These are phyloP conservation scores for Dyspetes luteomarginatus DNA, from an alignment of 2,888 invertebrate species.

Conservation along the genomic window DNA sequence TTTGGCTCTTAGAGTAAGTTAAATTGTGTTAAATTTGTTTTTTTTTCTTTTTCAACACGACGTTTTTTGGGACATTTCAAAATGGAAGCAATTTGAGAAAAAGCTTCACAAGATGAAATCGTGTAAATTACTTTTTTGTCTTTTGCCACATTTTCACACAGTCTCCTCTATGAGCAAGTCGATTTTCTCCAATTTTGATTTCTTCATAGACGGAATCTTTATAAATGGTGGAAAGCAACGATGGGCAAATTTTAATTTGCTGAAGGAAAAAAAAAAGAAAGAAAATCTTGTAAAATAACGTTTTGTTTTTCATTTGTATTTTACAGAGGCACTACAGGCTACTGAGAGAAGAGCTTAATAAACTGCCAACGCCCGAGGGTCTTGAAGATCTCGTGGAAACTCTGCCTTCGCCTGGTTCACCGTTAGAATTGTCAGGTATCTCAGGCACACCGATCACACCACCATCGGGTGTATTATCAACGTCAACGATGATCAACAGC, in stretches of 20 bases:
- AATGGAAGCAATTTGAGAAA: too few species aligned
- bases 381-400: constrained; percentile 89
- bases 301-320: neutral
- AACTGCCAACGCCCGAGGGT: constrained; percentile 91
- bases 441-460: constrained; percentile 79
- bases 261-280: too few species aligned
- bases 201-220: neutral
- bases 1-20: constrained; percentile 89
- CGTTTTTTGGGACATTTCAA: too few species aligned
- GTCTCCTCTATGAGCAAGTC: too few species aligned
- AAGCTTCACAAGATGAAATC: too few species aligned
- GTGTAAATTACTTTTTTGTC: too few species aligned
- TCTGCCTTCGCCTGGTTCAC: constrained; percentile 79
- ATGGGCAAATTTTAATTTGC: neutral
- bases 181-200: constrained; percentile 19
- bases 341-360: constrained; percentile 93
- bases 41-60: too few species aligned
- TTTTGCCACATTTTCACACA: too few species aligned
- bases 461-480: constrained; percentile 72
- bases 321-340: constrained; percentile 91
- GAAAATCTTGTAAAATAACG: too few species aligned
- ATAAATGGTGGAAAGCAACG: neutral
- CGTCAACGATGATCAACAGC: constrained; percentile 65
- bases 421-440: constrained; percentile 81
- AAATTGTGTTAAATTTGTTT: neutral